Base-by-base conservation (phyloP, 1,140 invertebrate species). In the Paramacrobiotus metropolitanus region DNA sequence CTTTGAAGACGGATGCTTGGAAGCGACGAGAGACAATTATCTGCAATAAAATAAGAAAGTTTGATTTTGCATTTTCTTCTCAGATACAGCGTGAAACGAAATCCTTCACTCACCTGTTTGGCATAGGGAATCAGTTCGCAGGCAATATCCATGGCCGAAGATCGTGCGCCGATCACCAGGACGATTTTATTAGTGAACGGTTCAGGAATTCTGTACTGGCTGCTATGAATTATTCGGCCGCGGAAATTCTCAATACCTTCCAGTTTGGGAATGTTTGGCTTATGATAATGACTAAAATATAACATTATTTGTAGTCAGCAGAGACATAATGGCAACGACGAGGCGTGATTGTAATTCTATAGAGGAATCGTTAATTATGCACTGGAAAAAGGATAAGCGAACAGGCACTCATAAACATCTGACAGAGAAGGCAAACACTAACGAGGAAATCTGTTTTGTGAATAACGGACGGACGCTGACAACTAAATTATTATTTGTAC, bases 91-190 rank as follows among this genome's bases (percentile, higher is more conserved):
- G n/a, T n/a, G n/a, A n/a, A n/a, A n/a, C n/a, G n/a, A n/a, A n/a
- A n/a, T n/a, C n/a, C n/a, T n/a, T n/a, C 3, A 21, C 30, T 44
- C 61, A 63, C 30, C 64, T 55, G 62, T 31, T 65, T 15, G 21
- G 64, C 65, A 60, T 60, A 45, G 4, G 65, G 29, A 4, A 69
- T 61, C 20, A 73, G 62, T 31, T 73, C 71, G 1, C 70, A 21
- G 30, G 67, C 63, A 2, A 73, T 70, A 59, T 73, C 72, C 30
- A 68, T 65, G 21, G 71, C 72, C 4, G 71, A 73, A 0, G 70
- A 60, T 2, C 65, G 67, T 30, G 69, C 70, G n/a, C 72, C 72
- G 28, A 73, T 64, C 62, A 69, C 66, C 2, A 70, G 65, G 9
- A 73, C 71, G 24, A 21, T 66, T 59, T 70, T 67, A 44, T 64